Evolutionary conservation across 2,113 vertebrate genomes (phyloP), one percentile per base, ranked within the genome.

Genomic region (Tychaedon coryphoeus): DNA sequence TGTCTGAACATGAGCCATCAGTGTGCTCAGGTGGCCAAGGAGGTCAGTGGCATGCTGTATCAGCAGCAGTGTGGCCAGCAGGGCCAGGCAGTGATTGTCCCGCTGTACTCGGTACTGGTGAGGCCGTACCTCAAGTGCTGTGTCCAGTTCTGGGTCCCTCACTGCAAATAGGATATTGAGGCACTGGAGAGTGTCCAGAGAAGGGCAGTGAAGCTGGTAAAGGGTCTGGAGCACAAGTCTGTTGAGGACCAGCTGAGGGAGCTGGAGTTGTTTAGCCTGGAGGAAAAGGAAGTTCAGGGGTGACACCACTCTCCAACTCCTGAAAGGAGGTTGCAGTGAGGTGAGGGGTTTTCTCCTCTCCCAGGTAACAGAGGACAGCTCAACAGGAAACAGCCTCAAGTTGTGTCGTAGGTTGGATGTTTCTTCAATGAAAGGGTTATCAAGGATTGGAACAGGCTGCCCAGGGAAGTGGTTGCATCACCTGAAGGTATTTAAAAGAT

Each of bases 61-160:
- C 26, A 24, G 36, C 15, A 34, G 22, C 0, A 31, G 18, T 33
- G 33, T 36, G 26, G 43, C 67, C 26, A 65, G 22, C 51, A 65
- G 58, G 15, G 3, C 3, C 12, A 65, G 67, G 28, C 9, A 72
- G 20, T 0, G 31, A 50, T 23, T 20, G 25, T 36, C 2, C 25
- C 29, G 11, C 9, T 50, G 43, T 33, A 22, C 19, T 67, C 0
- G 0, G 28, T 3, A 9, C 45, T n/a, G 77, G 28, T 60, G 53
- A 60, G 29, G 11, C 24, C 18, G 13, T 19, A 36, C 6, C 33
- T 61, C 5, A 2, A 19, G 7, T 60, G 6, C 50, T 28, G 11
- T 60, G 26, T 33, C 10, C 7, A 12, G 26, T 51, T 67, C 33
- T 60, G 36, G 22, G 18, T 6, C 12, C 7, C 18, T 51, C 33